phyloP scores from a whole-genome alignment of 2,113 vertebrate species.

The Suricata suricatta region DNA sequence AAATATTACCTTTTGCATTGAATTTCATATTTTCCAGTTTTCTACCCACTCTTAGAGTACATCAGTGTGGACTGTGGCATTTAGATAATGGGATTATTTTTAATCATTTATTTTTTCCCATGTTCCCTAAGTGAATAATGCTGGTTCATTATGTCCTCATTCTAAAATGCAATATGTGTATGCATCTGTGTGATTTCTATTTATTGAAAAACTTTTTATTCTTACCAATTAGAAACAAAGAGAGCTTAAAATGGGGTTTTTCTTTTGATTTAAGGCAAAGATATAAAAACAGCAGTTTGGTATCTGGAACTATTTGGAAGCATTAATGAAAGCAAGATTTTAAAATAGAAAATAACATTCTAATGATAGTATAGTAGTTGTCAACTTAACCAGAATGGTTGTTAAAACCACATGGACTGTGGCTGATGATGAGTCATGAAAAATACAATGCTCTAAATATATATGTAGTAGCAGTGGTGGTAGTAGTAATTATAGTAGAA shows the following conservation, averaged over 20 bases:
- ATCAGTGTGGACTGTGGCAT: not conserved
- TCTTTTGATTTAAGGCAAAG: not conserved
- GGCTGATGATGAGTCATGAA: not conserved
- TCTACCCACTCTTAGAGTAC: not conserved
- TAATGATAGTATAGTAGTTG: not conserved
- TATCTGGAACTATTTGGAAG: not conserved
- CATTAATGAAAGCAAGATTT: not conserved
- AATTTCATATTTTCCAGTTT: slow-evolving; percentile 6
- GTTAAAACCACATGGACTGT: not conserved
- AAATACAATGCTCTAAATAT: not conserved
- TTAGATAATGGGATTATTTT: slow-evolving; percentile 56
- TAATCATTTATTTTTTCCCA: slow-evolving; percentile 21
- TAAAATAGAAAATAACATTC: not conserved
- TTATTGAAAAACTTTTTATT: slow-evolving; percentile 43
- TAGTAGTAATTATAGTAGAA: not conserved
- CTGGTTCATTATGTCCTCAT: slow-evolving; percentile 53
- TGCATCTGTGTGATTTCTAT: slow-evolving; percentile 56
- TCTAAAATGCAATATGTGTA: slow-evolving; percentile 56
- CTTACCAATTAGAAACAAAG: slow-evolving; percentile 28
- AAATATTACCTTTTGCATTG: slow-evolving; percentile 56
- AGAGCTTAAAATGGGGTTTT: not conserved
- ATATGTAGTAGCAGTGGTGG: not conserved
- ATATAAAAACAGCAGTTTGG: not conserved
- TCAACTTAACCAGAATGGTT: not conserved
- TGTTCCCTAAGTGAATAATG: slow-evolving; percentile 54